Evolutionary conservation across 2,113 vertebrate species (phyloP).

Genomic region (Nibea coibor): DNA sequence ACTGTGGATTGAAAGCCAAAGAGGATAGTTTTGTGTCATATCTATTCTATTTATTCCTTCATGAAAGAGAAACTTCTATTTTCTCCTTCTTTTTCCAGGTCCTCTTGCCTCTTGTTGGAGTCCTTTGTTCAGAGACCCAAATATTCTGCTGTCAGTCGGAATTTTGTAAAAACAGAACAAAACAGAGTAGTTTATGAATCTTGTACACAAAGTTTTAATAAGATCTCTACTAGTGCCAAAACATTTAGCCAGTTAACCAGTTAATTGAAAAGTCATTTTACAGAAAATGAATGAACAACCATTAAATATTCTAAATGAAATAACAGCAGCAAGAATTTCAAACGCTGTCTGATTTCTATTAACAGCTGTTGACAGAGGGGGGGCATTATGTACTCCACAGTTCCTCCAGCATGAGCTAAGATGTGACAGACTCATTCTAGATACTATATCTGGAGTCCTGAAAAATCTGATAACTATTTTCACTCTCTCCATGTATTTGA

Average conservation of each 20-base stretch:
- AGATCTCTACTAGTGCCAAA: not conserved
- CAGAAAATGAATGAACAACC: not conserved
- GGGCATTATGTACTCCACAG: too few species aligned
- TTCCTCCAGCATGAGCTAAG: too few species aligned
- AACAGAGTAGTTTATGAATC: not conserved
- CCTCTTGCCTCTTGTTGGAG: constrained; percentile 17
- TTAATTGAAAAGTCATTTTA: not conserved
- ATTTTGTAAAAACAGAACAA: not conserved
- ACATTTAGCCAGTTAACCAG: not conserved
- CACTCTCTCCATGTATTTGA: too few species aligned
- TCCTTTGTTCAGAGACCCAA: constrained; percentile 28
- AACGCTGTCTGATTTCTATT: too few species aligned
- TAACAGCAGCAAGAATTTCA: not conserved
- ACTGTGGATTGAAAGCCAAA: constrained; percentile 56
- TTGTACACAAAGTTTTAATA: not conserved
- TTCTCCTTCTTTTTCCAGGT: constrained; percentile 40
- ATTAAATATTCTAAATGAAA: not conserved
- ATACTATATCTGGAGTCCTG: too few species aligned
- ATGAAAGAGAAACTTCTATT: constrained; percentile 14
- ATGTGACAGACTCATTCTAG: too few species aligned
- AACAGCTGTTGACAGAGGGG: too few species aligned
- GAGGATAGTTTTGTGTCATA: constrained; percentile 51
- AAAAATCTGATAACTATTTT: too few species aligned
- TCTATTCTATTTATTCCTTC: constrained; percentile 69
- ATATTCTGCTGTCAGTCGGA: constrained; percentile 2